Base-by-base conservation (phyloP, 2,113 vertebrate species). In the Blennius ocellaris region DNA sequence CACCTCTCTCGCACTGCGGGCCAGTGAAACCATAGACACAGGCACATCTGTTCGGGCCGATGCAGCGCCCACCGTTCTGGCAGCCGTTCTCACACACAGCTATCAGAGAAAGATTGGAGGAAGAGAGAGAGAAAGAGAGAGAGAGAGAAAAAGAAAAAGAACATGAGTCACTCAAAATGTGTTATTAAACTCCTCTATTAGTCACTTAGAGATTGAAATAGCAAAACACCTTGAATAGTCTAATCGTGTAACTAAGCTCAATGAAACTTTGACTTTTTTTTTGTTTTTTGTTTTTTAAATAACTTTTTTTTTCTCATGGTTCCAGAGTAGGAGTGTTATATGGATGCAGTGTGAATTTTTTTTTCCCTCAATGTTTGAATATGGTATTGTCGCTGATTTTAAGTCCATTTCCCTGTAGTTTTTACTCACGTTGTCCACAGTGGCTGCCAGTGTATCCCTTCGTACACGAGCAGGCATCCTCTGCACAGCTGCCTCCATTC, bases 1-100 rank as follows among this genome's bases (percentile, higher is more conserved):
- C 88, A 99, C 97, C 97, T 96, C 97, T 93, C 90, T 99, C 97
- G 12, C 97, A 99, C 91, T 99, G 97, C 5, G 97, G 97, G 10
- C 97, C 97, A 0, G 97, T 99, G 93, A 99, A 99, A 69, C 97
- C 97, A 0, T 99, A 99, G 76, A 99, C 95, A 0, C 97, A 99
- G 0, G 97, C 97, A 58, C 97, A 99, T 76, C 97, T 96, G 91
- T 96, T 99, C 60, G 97, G 97, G 1, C 96, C 97, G 1, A 99
- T 98, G 88, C 97, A 99, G 0, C 97, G 95, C 0, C 97, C 97
- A 1, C 97, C 96, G 0, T 99, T 99, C 89, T 99, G 97, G 86
- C 97, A 99, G 48, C 96, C 96, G 0, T 90, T 98, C 85, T 99
- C 97, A 67, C 97, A 99, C 74, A 99, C 95, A 14, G 97, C 97